phyloP scores from a whole-genome alignment of 2,797 vertebrate species.

The Novumbra hubbsi region DNA sequence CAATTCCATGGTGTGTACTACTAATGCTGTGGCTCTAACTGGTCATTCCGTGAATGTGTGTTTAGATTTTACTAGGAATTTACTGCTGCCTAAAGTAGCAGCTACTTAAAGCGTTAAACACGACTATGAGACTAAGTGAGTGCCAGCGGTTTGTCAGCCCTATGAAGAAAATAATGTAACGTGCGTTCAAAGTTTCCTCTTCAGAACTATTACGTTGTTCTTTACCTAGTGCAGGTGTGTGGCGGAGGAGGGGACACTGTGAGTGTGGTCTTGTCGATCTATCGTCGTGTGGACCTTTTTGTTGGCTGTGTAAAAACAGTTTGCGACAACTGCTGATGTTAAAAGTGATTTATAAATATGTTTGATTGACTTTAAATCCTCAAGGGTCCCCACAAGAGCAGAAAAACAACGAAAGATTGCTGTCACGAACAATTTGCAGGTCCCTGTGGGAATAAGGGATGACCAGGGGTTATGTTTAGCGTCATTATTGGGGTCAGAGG shows the following conservation, averaged over 20 bases:
- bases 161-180: constrained; percentile 62
- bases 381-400: too few relatives aligned
- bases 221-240: constrained; percentile 28
- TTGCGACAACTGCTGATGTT: too few relatives aligned
- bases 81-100: neutral
- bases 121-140: neutral
- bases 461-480: too few relatives aligned
- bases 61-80: neutral
- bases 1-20: neutral
- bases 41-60: neutral
- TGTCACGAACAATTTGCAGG: too few relatives aligned
- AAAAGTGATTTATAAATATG: too few relatives aligned
- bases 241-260: neutral
- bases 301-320: too few relatives aligned
- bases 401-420: too few relatives aligned
- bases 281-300: neutral
- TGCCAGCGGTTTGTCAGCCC: constrained; percentile 50
- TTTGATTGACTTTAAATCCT: too few relatives aligned
- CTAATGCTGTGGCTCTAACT: neutral
- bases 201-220: constrained; percentile 48
- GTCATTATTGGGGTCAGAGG: too few relatives aligned
- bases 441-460: too few relatives aligned
- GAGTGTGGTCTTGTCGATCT: neutral
- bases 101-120: too few relatives aligned
- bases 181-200: constrained; percentile 68